Evolutionary conservation across 2,113 vertebrate genomes (phyloP), one percentile per base, ranked within the genome.

Genomic region (Phalacrocorax aristotelis): DNA sequence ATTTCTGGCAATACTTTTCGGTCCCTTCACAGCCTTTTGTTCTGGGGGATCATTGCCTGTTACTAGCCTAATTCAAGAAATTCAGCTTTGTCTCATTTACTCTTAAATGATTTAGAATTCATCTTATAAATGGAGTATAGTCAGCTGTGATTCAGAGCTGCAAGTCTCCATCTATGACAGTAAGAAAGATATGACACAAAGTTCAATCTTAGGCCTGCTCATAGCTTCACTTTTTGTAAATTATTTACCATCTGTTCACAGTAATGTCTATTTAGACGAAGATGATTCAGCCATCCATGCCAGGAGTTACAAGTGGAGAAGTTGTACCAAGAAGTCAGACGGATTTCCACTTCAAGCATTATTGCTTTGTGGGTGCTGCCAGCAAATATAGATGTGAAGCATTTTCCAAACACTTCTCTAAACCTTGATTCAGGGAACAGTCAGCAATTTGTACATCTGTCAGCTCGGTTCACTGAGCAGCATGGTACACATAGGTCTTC

Each of bases 181-280:
- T 71, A 95, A 71, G 86, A 93, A 89, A 88, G 83, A 95, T 74
- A 80, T 49, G 96, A 94, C 94, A 96, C 3, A 1, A 85, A 95
- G 89, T 94, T 97, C 94, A 94, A 83, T 93, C 95, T 95, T 19
- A 49, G 95, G 86, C 86, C 88, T 89, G 81, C 91, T 94, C 92
- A 78, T 48, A 77, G 91, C 91, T 93, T 90, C 90, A 91, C 83
- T 96, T 96, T 91, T 95, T 0, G 11, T 92, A 82, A 94, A 95
- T 97, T 96, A 96, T 97, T 97, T 96, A 95, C 96, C 96, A 97
- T 96, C 96, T 97, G 94, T 95, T 97, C 95, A 82, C 88, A 96
- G 94, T 34, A 87, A 90, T 93, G 96, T 95, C 94, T 96, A 60
- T 87, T 97, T 93, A 95, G 93, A 88, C 6, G 1, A 93, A 74